Evolutionary conservation across 2,888 invertebrate species (phyloP).

Genomic region (Eupithecia inturbata): DNA sequence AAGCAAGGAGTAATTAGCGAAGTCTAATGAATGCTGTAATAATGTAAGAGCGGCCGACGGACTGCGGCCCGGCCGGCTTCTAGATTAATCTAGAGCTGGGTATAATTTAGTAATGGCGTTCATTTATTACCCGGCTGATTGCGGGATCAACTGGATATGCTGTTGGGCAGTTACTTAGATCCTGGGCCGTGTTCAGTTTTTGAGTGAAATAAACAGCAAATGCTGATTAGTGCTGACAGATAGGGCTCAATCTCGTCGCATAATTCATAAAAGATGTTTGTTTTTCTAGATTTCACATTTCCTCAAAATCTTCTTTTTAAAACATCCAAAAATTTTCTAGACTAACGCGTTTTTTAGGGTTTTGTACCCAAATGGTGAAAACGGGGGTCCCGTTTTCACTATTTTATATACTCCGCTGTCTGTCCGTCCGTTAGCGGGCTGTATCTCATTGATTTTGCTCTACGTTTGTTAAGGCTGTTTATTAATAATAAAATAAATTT

Average conservation of each 20-base stretch:
- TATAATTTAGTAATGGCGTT: conserved; percentile 81
- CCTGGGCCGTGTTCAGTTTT: background rate
- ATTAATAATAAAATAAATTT: too few relatives aligned
- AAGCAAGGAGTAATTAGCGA: conserved; percentile 95
- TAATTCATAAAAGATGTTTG: background rate
- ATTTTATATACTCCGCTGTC: too few relatives aligned
- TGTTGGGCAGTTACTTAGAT: background rate
- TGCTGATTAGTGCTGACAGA: background rate
- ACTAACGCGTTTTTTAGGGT: background rate
- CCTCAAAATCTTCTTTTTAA: background rate
- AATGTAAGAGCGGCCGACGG: conserved; percentile 86
- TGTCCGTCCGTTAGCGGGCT: too few relatives aligned
- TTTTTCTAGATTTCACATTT: background rate
- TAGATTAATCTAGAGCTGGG: conserved; percentile 80
- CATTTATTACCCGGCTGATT: conserved; percentile 79
- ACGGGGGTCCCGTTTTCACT: too few relatives aligned
- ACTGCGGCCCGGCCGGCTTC: conserved; percentile 76
- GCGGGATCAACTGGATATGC: conserved; percentile 51
- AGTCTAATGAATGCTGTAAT: conserved; percentile 93
- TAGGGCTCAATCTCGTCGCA: background rate
- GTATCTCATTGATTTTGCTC: too few relatives aligned
- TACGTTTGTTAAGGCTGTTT: too few relatives aligned
- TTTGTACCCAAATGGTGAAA: too few relatives aligned
- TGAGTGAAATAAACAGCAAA: background rate
- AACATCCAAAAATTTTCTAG: background rate